A percentile compares a stretch with the other conserved stretches of the same genome.
phyloP scores from a whole-genome alignment of 30 jellyfish, hydroid and myxozoan species.

The Haliclystus octoradiatus region DNA sequence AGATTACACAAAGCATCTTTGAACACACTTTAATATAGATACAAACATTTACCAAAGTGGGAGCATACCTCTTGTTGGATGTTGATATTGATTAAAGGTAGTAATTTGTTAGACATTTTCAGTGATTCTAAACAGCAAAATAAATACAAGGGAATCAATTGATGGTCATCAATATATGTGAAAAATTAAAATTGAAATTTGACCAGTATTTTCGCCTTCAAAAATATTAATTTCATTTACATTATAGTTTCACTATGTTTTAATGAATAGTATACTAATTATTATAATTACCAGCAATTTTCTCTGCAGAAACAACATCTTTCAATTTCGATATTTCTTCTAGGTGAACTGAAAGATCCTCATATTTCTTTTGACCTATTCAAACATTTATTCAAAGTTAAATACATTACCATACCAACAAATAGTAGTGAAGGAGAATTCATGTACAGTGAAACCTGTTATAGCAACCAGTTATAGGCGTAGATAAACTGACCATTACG shows the following conservation, averaged over 20 bases:
- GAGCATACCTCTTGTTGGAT: background rate
- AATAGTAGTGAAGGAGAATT: no score
- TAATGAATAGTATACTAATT: background rate
- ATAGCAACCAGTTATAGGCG: no score
- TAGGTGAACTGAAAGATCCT: background rate
- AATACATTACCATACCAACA: no score
- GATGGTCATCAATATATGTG: background rate
- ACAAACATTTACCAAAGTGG: background rate
- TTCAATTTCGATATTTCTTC: background rate
- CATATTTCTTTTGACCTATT: background rate
- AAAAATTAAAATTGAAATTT: no score
- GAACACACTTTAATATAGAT: background rate
- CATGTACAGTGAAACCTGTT: no score
- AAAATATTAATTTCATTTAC: no score
- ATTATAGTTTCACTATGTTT: background rate
- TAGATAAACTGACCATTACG: no score
- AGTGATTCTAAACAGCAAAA: background rate
- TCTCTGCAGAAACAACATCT: background rate
- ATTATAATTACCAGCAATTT: background rate
- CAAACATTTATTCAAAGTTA: no score
- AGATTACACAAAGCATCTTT: background rate
- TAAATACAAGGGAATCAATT: background rate
- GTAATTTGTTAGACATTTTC: background rate
- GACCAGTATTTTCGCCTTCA: background rate
- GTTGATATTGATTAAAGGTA: background rate